phyloP scores from a whole-genome alignment of 2,888 invertebrate species.

The Cephus spinipes region DNA sequence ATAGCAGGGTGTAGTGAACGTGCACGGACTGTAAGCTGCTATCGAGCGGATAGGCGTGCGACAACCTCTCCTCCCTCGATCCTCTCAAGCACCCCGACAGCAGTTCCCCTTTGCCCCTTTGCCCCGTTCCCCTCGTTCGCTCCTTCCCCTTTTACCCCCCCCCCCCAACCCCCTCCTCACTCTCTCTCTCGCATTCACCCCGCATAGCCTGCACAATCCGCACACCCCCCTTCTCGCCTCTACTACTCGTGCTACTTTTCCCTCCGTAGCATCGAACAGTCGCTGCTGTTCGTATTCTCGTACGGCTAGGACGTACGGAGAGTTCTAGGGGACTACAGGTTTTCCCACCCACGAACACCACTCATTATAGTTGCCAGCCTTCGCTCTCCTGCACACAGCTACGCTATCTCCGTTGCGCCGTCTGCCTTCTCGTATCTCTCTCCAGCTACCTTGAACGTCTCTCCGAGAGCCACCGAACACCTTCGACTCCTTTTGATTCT shows the following conservation, averaged over 20 bases:
- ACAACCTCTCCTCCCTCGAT: constrained; percentile 32
- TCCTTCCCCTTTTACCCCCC: constrained; percentile 19
- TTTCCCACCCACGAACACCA: constrained; percentile 42
- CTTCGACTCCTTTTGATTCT: no score
- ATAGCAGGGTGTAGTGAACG: constrained; percentile 48
- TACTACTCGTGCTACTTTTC: constrained; percentile 10
- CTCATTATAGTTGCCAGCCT: constrained; percentile 58
- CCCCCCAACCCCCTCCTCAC: no score
- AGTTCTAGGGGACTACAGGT: no score
- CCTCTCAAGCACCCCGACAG: constrained; percentile 34
- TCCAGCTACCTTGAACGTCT: neutral
- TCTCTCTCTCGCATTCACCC: constrained; percentile 9
- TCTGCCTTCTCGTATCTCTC: neutral
- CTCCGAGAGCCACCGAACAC: no score
- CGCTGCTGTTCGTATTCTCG: no score
- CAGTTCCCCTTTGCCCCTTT: constrained; percentile 20
- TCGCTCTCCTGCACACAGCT: neutral
- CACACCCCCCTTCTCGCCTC: constrained; percentile 19
- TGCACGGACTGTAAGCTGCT: constrained; percentile 63
- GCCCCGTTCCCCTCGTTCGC: constrained; percentile 28
- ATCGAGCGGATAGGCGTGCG: constrained; percentile 65
- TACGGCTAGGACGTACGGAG: no score
- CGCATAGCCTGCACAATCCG: constrained; percentile 22
- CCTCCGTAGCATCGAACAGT: no score
- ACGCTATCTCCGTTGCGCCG: constrained; percentile 7